Conservation (phyloP, 2,888 invertebrate genomes). For the Trilocha varians region DNA sequence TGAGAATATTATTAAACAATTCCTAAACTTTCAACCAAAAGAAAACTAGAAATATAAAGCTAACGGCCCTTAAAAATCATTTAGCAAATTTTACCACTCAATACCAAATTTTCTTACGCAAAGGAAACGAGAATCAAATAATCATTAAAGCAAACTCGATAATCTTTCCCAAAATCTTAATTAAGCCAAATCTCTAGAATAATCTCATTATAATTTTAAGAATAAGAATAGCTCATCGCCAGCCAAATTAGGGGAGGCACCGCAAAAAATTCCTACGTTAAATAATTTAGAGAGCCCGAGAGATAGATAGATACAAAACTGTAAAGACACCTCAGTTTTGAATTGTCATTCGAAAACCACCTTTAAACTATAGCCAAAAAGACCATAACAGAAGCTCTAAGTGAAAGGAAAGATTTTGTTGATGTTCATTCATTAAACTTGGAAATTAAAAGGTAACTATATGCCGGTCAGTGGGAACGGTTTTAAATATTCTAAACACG, state of each 20-base stretch:
- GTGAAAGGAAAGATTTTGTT: conserved; percentile 2
- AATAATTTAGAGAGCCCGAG: conserved; percentile 23
- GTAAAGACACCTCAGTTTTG: not conserved
- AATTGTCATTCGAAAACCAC: conserved; percentile 1
- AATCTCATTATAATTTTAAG: conserved; percentile 25
- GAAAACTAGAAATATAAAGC: too few species aligned
- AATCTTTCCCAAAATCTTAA: conserved; percentile 14
- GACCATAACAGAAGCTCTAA: not conserved
- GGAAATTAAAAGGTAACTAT: conserved; percentile 25
- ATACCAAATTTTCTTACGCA: not conserved
- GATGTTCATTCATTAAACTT: conserved; percentile 20
- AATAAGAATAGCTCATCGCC: conserved; percentile 18
- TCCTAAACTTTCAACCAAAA: too few species aligned
- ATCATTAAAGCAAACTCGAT: conserved; percentile 5
- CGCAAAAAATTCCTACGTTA: conserved; percentile 20
- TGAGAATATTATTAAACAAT: too few species aligned
- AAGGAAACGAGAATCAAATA: not conserved
- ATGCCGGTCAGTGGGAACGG: conserved; percentile 7
- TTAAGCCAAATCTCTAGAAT: conserved; percentile 12
- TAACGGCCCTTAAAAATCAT: not conserved
- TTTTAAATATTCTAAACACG: conserved; percentile 1
- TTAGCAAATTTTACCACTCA: not conserved
- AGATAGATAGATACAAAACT: conserved; percentile 15
- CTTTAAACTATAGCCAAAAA: conserved; percentile 6
- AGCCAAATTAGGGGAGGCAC: conserved; percentile 19